Conservation (phyloP, 1,140 invertebrate genomes). For the Drepana arcuata region DNA sequence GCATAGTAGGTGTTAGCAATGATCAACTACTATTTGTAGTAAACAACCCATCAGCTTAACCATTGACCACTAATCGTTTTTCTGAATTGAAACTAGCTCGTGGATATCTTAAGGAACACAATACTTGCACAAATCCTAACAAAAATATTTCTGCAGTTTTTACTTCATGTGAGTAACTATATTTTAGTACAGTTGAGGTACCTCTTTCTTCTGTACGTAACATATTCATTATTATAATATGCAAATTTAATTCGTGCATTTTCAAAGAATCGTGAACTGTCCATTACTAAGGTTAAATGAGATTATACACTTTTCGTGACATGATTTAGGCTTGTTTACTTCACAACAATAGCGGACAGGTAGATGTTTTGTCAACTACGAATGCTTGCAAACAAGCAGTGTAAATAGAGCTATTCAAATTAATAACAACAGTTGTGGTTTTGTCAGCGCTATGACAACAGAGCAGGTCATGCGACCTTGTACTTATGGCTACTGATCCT, state of each 20-base stretch:
- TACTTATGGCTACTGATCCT: slow-evolving; percentile 24
- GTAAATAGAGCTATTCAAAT: slow-evolving; percentile 24
- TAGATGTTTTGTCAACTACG: slow-evolving; percentile 18
- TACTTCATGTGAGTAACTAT: too few species aligned
- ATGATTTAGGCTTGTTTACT: slow-evolving; percentile 23
- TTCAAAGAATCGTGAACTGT: slow-evolving; percentile 19
- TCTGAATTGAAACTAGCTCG: too few species aligned
- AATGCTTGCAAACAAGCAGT: slow-evolving; percentile 25
- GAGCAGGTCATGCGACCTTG: slow-evolving; percentile 27
- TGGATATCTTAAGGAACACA: too few species aligned
- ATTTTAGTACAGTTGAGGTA: too few species aligned
- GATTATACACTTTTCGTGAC: slow-evolving; percentile 24
- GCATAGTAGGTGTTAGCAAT: slow-evolving; percentile 33
- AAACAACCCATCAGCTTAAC: slow-evolving; percentile 8
- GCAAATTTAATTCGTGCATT: too few species aligned
- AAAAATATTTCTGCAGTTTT: too few species aligned
- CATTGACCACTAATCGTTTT: slow-evolving; percentile 11
- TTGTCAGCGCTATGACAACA: slow-evolving; percentile 21
- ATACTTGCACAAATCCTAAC: too few species aligned
- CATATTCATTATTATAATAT: too few species aligned
- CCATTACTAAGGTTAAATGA: slow-evolving; percentile 20
- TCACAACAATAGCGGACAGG: slow-evolving; percentile 17
- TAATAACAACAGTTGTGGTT: slow-evolving; percentile 19
- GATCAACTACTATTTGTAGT: slow-evolving; percentile 34
- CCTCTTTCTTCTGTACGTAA: too few species aligned